These are phyloP conservation scores for Drosophila arizonae DNA, from an alignment of 1,140 invertebrate species.

Conservation along the genomic window DNA sequence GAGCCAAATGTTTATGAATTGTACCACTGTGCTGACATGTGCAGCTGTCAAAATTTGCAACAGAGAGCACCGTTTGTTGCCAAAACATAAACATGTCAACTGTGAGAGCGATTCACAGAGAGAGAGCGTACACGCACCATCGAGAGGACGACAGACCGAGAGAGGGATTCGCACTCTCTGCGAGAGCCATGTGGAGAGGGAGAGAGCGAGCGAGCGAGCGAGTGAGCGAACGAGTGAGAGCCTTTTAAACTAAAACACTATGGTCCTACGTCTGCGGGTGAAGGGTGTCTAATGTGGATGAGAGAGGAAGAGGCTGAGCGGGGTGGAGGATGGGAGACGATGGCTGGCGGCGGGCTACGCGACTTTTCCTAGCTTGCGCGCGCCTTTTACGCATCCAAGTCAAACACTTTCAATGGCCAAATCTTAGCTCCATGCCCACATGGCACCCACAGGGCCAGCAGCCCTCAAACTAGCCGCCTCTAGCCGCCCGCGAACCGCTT, in stretches of 20 bases:
- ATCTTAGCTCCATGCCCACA: constrained; percentile 49
- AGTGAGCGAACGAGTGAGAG: constrained; percentile 41
- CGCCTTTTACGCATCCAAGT: constrained; percentile 41
- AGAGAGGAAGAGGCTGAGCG: constrained; percentile 19
- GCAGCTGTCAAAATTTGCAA: constrained; percentile 71
- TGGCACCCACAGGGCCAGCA: constrained; percentile 25
- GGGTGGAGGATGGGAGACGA: constrained; percentile 36
- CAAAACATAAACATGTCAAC: constrained; percentile 80
- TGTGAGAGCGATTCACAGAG: constrained; percentile 36
- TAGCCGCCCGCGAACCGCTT: background rate
- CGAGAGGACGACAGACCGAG: constrained; percentile 13
- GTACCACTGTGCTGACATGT: constrained; percentile 74
- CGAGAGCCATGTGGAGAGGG: constrained; percentile 11
- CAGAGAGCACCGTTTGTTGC: constrained; percentile 70
- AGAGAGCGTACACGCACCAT: constrained; percentile 34
- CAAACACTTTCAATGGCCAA: constrained; percentile 50
- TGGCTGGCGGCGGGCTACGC: constrained; percentile 46
- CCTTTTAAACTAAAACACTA: constrained; percentile 66
- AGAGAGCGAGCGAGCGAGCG: constrained; percentile 30
- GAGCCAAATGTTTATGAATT: constrained; percentile 33
- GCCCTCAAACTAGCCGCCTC: constrained; percentile 12
- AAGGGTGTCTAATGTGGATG: constrained; percentile 20
- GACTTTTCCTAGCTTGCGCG: constrained; percentile 58
- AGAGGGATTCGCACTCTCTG: constrained; percentile 29
- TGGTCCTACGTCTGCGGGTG: constrained; percentile 24